Evolutionary conservation across 2,797 vertebrate species (phyloP).

Genomic region (Sparidentex hasta): DNA sequence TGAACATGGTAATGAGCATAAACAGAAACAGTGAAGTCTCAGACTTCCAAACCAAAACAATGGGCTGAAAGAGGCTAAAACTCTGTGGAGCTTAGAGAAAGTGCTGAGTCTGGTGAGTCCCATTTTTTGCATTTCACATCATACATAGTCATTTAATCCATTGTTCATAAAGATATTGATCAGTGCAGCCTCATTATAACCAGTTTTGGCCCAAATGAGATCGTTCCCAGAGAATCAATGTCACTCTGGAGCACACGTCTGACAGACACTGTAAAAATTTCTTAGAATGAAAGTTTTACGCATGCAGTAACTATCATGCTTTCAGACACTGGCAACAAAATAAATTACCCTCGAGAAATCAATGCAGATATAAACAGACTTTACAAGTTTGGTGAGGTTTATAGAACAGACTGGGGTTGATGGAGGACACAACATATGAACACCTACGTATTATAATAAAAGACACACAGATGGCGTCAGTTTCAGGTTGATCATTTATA

Average conservation of each 20-base stretch:
- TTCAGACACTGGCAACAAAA: neutral
- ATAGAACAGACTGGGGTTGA: neutral
- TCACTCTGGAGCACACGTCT: neutral
- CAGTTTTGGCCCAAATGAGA: constrained; percentile 1
- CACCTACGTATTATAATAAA: constrained; percentile 6
- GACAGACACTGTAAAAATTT: neutral
- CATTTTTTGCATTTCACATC: neutral
- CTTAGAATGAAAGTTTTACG: neutral
- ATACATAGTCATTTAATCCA: neutral
- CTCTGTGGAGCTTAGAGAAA: neutral
- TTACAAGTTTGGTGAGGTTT: constrained; percentile 4
- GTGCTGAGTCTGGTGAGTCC: neutral
- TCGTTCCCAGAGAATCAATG: neutral
- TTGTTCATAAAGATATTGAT: constrained; percentile 16
- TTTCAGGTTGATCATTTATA: neutral
- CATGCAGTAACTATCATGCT: neutral
- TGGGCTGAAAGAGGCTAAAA: neutral
- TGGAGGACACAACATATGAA: neutral
- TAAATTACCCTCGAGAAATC: neutral
- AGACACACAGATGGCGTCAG: constrained; percentile 17
- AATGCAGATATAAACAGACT: constrained; percentile 5
- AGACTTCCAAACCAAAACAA: neutral
- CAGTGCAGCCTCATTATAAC: neutral
- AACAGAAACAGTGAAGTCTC: neutral
- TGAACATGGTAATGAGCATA: neutral